Evolutionary conservation across 2,888 invertebrate species (phyloP), one percentile per base, ranked within the genome.

Genomic region (Nemotelus pantherinus): DNA sequence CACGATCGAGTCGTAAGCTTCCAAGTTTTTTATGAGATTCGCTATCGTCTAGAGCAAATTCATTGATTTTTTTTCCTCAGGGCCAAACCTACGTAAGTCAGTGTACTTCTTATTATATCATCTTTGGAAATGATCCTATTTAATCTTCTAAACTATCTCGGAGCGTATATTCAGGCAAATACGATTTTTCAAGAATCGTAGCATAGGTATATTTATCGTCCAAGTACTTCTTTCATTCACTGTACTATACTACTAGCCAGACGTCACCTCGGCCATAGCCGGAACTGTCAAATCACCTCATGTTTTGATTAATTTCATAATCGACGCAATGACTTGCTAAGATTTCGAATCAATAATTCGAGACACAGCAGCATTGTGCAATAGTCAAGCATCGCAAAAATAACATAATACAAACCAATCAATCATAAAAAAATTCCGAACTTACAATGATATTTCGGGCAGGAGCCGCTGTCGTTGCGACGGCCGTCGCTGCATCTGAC

Each of bases 381-480:
- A 53, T 53, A 10, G 7, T 53, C 10, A 10, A 10, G 7, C 53
- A 53, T 53, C 10, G 6, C 10, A 1, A 53, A 6, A 53, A 1
- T 6, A 58, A 1, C 41, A 63, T 10, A 63, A 39, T 3, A 63
- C 25, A 47, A 43, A 47, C 43, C n/a, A 65, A 44, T 45, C 10
- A 58, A 58, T 10, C 7, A n/a, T n/a, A 58, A 5, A n/a, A 4
- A 25, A 58, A 58, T 10, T 10, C 5, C 58, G 25, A 3, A 79
- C 79, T 79, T 78, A 79, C 79, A 44, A 79, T 77, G 5, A 79
- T 75, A 55, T 71, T 78, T 70, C 77, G 72, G 53, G 45, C 70
- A 64, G 71, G 77, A 9, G 48, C 60, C 41, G 47, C 55, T 25
- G 43, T 41, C 41, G 47, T 70, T 25, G 43, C 2, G 1, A 44